Evolutionary conservation across 2,113 vertebrate species (phyloP).

Genomic region (Ovibos moschatus): DNA sequence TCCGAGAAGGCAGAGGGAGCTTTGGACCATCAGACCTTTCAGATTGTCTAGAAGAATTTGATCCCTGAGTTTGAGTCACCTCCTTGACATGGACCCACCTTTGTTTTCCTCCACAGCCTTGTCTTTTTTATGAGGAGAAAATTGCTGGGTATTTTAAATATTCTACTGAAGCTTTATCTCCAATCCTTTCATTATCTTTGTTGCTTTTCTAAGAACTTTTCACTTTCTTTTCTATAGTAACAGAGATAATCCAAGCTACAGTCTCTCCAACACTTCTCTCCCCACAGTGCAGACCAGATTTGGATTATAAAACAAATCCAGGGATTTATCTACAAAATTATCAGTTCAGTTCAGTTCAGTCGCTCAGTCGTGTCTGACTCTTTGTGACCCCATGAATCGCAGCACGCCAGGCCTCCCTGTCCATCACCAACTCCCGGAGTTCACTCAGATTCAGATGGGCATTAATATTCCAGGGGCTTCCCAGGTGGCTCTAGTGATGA

Average conservation of each 20-base stretch:
- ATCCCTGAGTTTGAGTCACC: not conserved
- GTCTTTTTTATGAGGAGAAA: not conserved
- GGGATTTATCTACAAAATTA: not conserved
- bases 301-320: constrained; percentile 43
- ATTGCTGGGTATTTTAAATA: not conserved
- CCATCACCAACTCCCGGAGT: too few relatives aligned
- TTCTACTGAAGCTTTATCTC: not conserved
- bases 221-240: not conserved
- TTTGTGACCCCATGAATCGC: too few relatives aligned
- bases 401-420: too few relatives aligned
- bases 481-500: not conserved
- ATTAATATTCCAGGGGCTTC: not conserved
- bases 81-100: not conserved
- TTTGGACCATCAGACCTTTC: not conserved
- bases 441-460: not conserved
- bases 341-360: too few relatives aligned
- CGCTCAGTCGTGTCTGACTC: too few relatives aligned
- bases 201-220: not conserved
- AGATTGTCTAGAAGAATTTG: not conserved
- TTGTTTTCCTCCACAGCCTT: not conserved
- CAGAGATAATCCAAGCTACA: not conserved
- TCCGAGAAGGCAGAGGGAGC: not conserved
- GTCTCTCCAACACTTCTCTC: not conserved
- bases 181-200: not conserved
- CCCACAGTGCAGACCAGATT: not conserved